These are phyloP conservation scores for Rhyacichthys aspro DNA, from an alignment of 2,797 vertebrate genomes.

Conservation along the genomic window DNA sequence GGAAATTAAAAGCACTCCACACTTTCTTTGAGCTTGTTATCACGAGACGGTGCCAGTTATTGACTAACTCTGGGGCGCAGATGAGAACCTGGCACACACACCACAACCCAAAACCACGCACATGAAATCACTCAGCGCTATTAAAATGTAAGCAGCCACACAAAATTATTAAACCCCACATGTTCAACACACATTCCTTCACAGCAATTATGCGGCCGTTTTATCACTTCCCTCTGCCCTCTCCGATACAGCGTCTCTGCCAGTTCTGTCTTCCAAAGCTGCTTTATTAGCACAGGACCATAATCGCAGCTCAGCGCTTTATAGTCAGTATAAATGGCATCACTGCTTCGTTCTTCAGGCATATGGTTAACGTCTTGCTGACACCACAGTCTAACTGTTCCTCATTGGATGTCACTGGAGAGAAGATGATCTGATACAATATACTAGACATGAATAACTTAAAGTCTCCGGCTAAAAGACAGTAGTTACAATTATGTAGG, in stretches of 20 bases:
- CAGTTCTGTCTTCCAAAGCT: constrained; percentile 49
- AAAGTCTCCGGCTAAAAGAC: no score
- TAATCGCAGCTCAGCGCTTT: constrained; percentile 68
- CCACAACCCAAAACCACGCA: constrained; percentile 38
- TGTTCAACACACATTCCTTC: constrained; percentile 40
- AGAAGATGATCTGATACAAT: constrained; percentile 15
- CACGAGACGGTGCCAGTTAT: constrained; percentile 67
- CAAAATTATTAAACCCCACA: constrained; percentile 44
- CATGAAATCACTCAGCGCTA: constrained; percentile 42
- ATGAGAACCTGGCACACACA: constrained; percentile 56
- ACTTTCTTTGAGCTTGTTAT: constrained; percentile 58
- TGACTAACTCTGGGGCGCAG: constrained; percentile 66
- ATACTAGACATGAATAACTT: no score
- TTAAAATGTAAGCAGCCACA: constrained; percentile 46
- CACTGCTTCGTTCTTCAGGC: constrained; percentile 51
- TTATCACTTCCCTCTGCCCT: constrained; percentile 50
- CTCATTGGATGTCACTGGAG: constrained; percentile 43
- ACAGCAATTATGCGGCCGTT: constrained; percentile 49
- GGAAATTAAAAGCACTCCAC: constrained; percentile 48
- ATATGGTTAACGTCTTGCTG: constrained; percentile 61
- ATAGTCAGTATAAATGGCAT: constrained; percentile 60
- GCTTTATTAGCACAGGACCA: constrained; percentile 65
- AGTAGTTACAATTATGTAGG: no score
- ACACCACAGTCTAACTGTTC: constrained; percentile 41
- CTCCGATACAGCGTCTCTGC: constrained; percentile 38